Conservation (phyloP, 2,888 invertebrate genomes). For the Pilophorus perplexus region DNA sequence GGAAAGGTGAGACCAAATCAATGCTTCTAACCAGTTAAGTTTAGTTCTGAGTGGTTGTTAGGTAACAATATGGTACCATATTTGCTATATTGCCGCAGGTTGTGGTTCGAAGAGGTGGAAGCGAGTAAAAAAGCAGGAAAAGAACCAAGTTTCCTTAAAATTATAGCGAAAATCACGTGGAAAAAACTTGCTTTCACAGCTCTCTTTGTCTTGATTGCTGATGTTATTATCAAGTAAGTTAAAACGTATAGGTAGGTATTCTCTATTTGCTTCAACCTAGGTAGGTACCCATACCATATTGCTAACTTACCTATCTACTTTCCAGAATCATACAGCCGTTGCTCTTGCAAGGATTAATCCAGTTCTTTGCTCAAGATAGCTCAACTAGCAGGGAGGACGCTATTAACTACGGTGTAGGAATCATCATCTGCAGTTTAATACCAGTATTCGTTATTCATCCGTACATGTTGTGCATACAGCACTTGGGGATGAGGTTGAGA, state of each 20-base stretch:
- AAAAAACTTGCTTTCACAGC: slow-evolving; percentile 62
- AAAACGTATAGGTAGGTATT: background rate
- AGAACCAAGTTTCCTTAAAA: slow-evolving; percentile 62
- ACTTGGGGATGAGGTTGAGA: slow-evolving; percentile 79
- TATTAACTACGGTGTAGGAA: slow-evolving; percentile 70
- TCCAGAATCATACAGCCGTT: slow-evolving; percentile 51
- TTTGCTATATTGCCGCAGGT: slow-evolving; percentile 49
- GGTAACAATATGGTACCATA: background rate
- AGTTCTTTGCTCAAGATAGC: slow-evolving; percentile 53
- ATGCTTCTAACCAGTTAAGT: background rate
- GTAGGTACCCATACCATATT: too few relatives aligned
- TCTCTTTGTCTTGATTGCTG: slow-evolving; percentile 54
- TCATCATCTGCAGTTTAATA: slow-evolving; percentile 69
- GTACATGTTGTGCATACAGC: slow-evolving; percentile 80
- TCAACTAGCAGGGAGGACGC: slow-evolving; percentile 58
- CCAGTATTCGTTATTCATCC: slow-evolving; percentile 80
- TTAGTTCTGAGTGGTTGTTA: background rate
- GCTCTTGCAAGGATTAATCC: slow-evolving; percentile 53
- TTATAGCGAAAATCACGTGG: slow-evolving; percentile 62
- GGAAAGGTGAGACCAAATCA: slow-evolving; percentile 50
- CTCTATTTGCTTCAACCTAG: too few relatives aligned
- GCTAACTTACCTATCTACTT: too few relatives aligned
- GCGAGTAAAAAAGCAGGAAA: slow-evolving; percentile 55
- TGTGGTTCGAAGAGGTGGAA: slow-evolving; percentile 62
- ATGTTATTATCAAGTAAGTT: slow-evolving; percentile 27